Conservation (phyloP, 2,888 invertebrate genomes). For the Anorthoa munda region DNA sequence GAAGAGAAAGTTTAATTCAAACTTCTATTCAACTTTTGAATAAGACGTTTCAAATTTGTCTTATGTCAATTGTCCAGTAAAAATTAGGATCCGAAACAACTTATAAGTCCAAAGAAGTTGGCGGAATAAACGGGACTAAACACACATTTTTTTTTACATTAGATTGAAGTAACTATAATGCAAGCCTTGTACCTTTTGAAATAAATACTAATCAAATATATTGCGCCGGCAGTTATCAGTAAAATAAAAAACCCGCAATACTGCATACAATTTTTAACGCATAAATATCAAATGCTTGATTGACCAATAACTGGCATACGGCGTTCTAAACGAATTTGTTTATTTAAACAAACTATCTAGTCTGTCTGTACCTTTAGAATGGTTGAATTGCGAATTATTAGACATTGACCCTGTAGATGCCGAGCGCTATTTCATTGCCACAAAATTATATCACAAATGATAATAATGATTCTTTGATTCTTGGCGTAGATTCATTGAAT, state of each 20-base stretch:
- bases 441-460: constrained; percentile 34
- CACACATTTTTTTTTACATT: background rate
- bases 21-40: constrained; percentile 15
- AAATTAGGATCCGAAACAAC: background rate
- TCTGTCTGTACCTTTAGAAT: constrained; percentile 36
- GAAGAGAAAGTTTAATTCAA: constrained; percentile 39
- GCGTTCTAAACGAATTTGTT: background rate
- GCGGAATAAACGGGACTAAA: background rate
- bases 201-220: background rate
- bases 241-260: background rate
- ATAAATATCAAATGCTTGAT: background rate
- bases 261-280: no score
- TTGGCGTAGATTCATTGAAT: constrained; percentile 6
- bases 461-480: constrained; percentile 8
- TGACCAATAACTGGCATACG: background rate
- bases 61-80: background rate
- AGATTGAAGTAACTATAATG: background rate
- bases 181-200: background rate
- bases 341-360: constrained; percentile 12
- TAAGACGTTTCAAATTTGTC: background rate
- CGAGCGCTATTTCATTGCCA: constrained; percentile 39
- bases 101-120: background rate
- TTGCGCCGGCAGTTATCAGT: background rate
- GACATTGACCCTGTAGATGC: constrained; percentile 44
- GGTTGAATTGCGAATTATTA: constrained; percentile 53